Conservation (phyloP, 1,140 invertebrate species). For the Drosophila takahashii region DNA sequence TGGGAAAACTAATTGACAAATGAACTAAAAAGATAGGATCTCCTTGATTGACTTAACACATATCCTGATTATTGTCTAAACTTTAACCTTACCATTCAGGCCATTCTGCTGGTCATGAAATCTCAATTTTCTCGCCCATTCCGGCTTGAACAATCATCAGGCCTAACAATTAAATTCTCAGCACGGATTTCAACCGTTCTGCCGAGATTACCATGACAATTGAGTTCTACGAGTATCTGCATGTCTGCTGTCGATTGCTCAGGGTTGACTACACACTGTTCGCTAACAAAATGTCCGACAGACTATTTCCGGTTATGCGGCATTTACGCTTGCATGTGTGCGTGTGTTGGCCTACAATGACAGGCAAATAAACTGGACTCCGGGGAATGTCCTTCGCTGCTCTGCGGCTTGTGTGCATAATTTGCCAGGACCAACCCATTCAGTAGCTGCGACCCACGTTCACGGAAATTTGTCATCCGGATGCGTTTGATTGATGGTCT, state of each 20-base stretch:
- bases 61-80: background rate
- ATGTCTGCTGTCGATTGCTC: constrained; percentile 5
- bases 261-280: constrained; percentile 24
- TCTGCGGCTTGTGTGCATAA: constrained; percentile 46
- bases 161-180: constrained; percentile 34
- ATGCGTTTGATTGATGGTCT: constrained; percentile 37
- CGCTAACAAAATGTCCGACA: constrained; percentile 35
- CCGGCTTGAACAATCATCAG: background rate
- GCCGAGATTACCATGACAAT: constrained; percentile 35
- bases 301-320: constrained; percentile 36
- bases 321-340: background rate
- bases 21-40: too few species aligned
- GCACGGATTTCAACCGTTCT: constrained; percentile 15
- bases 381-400: constrained; percentile 1
- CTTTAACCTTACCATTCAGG: background rate
- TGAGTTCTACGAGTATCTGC: constrained; percentile 9
- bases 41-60: too few species aligned
- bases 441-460: background rate
- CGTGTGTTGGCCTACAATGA: constrained; percentile 17
- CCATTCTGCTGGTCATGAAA: background rate
- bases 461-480: constrained; percentile 54
- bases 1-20: too few species aligned
- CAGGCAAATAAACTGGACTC: constrained; percentile 37
- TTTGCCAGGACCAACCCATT: constrained; percentile 15
- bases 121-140: background rate